Percentiles rank a stretch among this genome's conserved stretches.
These are phyloP conservation scores for Petrocephalus zakoni DNA, from an alignment of 2,113 vertebrate genomes.

Conservation along the genomic window DNA sequence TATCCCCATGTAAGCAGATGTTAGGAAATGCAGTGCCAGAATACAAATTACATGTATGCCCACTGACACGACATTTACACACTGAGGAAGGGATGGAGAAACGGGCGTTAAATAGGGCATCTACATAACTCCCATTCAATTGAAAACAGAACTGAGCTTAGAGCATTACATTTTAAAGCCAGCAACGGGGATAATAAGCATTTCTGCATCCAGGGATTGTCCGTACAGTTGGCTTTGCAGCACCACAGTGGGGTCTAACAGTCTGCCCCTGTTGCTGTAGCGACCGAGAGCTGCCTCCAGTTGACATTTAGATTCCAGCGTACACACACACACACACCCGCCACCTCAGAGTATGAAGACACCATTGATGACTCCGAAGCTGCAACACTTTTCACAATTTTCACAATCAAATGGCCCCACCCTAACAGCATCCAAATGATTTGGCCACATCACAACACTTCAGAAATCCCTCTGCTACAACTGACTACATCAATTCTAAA, in stretches of 20 bases:
- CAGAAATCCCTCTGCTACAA: not conserved
- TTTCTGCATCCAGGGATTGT: not conserved
- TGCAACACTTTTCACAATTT: not conserved
- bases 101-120: not conserved
- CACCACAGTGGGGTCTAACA: not conserved
- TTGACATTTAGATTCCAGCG: conserved; percentile 14
- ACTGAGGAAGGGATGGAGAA: not conserved
- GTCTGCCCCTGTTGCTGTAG: conserved; percentile 12
- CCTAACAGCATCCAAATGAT: not conserved
- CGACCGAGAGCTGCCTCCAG: not conserved
- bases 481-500: not conserved
- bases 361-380: not conserved
- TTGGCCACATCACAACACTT: not conserved
- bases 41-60: not conserved
- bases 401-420: not conserved
- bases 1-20: not conserved
- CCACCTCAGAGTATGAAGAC: not conserved
- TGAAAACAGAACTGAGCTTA: not conserved
- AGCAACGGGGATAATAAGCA: not conserved
- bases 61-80: not conserved
- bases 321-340: not conserved
- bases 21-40: not conserved
- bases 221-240: not conserved
- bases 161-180: conserved; percentile 1
- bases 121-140: not conserved